Percentiles rank a stretch among this genome's conserved stretches.
phyloP scores from a whole-genome alignment of 2,888 invertebrate species.

The Eristalinus aeneus region DNA sequence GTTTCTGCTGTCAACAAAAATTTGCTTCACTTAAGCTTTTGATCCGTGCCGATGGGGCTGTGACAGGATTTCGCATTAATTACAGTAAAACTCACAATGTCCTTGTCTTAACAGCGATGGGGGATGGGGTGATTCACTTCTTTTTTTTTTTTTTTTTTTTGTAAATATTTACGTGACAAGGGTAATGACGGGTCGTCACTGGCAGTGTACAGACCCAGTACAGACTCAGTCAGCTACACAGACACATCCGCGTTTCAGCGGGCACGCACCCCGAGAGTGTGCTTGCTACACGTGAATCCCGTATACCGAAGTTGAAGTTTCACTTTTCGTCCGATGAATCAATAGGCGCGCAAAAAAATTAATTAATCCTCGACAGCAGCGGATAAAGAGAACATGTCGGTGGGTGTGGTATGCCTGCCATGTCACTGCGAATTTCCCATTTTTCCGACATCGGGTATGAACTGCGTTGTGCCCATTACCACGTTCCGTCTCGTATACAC shows the following conservation, averaged over 20 bases:
- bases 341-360: slow-evolving; percentile 65
- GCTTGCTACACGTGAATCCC: slow-evolving; percentile 56
- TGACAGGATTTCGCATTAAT: slow-evolving; percentile 28
- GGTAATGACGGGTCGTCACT: slow-evolving; percentile 39
- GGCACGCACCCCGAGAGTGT: slow-evolving; percentile 21
- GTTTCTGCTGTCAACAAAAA: neutral
- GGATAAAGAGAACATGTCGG: slow-evolving; percentile 32
- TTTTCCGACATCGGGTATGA: neutral
- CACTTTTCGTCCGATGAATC: slow-evolving; percentile 49
- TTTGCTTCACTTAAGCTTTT: neutral
- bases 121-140: neutral
- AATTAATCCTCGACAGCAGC: slow-evolving; percentile 30
- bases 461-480: neutral
- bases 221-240: slow-evolving; percentile 11
- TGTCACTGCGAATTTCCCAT: neutral
- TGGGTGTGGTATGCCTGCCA: slow-evolving; percentile 55
- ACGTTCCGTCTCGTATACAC: slow-evolving; percentile 11
- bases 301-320: slow-evolving; percentile 27
- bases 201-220: slow-evolving; percentile 23
- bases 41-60: slow-evolving; percentile 29
- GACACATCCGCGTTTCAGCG: neutral
- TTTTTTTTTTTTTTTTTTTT: slow-evolving; percentile 17
- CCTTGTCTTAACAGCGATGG: slow-evolving; percentile 9
- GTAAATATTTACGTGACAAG: slow-evolving; percentile 65
- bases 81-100: slow-evolving; percentile 3